These are phyloP conservation scores for Pelusios castaneus DNA, from an alignment of 2,113 vertebrate species.

Conservation along the genomic window DNA sequence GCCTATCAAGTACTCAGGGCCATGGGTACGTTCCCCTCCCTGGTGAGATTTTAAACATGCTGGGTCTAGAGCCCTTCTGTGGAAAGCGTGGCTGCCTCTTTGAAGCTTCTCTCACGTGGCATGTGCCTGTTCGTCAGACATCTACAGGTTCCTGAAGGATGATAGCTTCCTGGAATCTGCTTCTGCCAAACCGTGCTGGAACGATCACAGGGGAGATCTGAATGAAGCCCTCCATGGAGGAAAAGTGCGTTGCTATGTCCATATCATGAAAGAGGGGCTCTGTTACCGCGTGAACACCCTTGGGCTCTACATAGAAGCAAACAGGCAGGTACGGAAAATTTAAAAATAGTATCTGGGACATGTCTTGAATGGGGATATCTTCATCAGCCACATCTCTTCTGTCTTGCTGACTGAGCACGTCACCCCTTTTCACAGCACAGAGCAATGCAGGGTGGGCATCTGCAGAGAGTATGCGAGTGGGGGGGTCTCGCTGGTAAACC, in stretches of 20 bases:
- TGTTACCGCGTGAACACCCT: slow-evolving; percentile 95
- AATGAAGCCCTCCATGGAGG: slow-evolving; percentile 88
- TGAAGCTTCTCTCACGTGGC: slow-evolving; percentile 60
- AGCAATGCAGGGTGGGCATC: background rate
- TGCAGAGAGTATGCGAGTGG: background rate
- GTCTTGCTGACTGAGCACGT: no score
- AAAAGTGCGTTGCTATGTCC: slow-evolving; percentile 93
- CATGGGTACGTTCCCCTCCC: slow-evolving; percentile 32
- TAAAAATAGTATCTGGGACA: background rate
- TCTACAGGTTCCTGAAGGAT: slow-evolving; percentile 87
- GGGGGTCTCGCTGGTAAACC: background rate
- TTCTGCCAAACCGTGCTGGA: slow-evolving; percentile 91
- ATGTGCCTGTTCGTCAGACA: slow-evolving; percentile 80
- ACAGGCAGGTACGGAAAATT: slow-evolving; percentile 86
- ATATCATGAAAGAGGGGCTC: slow-evolving; percentile 91
- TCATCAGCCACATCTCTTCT: background rate
- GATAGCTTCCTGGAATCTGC: slow-evolving; percentile 85
- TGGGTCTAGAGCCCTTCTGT: slow-evolving; percentile 20
- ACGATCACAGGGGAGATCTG: slow-evolving; percentile 90
- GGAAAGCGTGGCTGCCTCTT: slow-evolving; percentile 38
- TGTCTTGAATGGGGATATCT: background rate
- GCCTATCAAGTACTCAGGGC: slow-evolving; percentile 31
- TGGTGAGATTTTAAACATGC: slow-evolving; percentile 32
- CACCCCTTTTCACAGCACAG: no score
- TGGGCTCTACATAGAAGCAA: slow-evolving; percentile 94